Evolutionary conservation across 2,113 vertebrate species (phyloP), one percentile per base, ranked within the genome.

Genomic region (Emydocephalus ijimae): DNA sequence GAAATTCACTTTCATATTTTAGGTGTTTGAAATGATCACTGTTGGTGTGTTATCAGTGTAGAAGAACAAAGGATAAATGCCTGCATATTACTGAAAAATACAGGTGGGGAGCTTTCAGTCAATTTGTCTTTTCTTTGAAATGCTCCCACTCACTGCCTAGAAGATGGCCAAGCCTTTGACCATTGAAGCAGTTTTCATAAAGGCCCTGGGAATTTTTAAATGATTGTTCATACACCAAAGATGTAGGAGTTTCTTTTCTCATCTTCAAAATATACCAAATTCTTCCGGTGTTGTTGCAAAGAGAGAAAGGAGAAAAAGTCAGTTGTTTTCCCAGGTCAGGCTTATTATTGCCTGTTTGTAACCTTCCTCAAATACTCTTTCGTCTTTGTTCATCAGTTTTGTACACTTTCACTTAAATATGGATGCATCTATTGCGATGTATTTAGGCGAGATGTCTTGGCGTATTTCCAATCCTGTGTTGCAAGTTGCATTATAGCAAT

Each of bases 231-330:
- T 21, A n/a, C 64, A 54, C 56, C 55, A 86, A n/a, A 54, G n/a
- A 93, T 93, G 89, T 93, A 93, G 88, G 88, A 87, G 89, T 93
- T 90, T 39, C 56, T 90, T 93, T 43, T 93, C 74, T 90, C 74
- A 93, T 90, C 92, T 93, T 93, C 56, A 54, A 87, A 93, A 81
- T 90, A 93, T 87, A 45, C 64, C 86, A 45, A 52, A 93, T 57
- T 54, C 34, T 93, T 87, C 45, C 45, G 21, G 14, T 90, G 56
- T 54, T 93, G 56, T 90, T 92, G n/a, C 89, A 90, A 92, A 92
- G n/a, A 57, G 61, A 24, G 21, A 61, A 39, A 29, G 29, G 88
- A 69, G 55, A 59, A 26, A 90, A 89, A 90, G 21, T 26, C 39
- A 15, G 59, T 26, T 52, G 50, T 85, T 74, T 55, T 89, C 43